phyloP scores from a whole-genome alignment of 2,797 vertebrate species.

The Brachymystax lenok region DNA sequence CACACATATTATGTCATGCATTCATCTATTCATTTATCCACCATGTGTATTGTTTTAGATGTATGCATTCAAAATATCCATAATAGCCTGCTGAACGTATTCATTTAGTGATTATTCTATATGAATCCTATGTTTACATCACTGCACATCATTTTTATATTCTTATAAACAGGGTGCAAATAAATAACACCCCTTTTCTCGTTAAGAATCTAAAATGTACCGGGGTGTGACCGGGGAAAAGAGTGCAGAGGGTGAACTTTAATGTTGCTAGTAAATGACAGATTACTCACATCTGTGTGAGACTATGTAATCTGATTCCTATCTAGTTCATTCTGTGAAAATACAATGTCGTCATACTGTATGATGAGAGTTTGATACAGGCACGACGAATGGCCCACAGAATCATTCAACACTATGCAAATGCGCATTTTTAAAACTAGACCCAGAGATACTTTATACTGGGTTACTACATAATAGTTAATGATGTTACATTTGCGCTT shows the following conservation, averaged over 20 bases:
- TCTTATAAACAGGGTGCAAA: no score
- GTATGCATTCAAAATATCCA: not conserved
- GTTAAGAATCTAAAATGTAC: constrained; percentile 12
- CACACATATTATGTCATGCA: not conserved
- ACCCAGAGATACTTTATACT: not conserved
- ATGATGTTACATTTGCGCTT: not conserved
- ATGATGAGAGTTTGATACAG: constrained; percentile 62
- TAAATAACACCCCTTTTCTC: not conserved
- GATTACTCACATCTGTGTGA: constrained; percentile 78
- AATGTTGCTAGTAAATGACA: constrained; percentile 67
- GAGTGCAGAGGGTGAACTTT: constrained; percentile 53
- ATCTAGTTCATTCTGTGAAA: constrained; percentile 76
- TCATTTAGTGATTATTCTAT: no score
- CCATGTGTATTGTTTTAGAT: not conserved
- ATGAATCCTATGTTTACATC: not conserved
- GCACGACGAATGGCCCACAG: constrained; percentile 50
- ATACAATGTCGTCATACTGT: constrained; percentile 73
- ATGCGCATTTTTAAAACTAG: constrained; percentile 26
- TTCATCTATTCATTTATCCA: not conserved
- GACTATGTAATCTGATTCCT: constrained; percentile 77
- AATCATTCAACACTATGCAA: constrained; percentile 54
- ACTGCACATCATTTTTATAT: no score
- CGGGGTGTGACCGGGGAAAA: constrained; percentile 10
- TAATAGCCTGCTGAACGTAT: not conserved
- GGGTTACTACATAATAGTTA: not conserved